A percentile compares a stretch with the other conserved stretches of the same genome.
These are phyloP conservation scores for Bufo gargarizans DNA, from an alignment of 2,113 vertebrate species.

Conservation along the genomic window DNA sequence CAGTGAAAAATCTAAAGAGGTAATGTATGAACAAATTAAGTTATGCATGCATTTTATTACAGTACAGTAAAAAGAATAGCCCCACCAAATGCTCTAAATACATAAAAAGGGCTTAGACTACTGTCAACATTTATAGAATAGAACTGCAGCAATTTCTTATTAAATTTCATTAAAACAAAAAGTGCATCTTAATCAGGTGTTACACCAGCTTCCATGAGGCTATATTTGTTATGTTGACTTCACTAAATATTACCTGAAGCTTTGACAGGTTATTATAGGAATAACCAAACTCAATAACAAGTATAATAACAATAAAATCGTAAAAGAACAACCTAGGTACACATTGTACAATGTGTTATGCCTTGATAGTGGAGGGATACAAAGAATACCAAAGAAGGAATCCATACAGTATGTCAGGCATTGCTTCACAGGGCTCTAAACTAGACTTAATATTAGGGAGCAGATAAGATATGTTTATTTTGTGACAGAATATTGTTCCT, in stretches of 20 bases:
- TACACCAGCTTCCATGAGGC: background rate
- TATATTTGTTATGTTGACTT: background rate
- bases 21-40: conserved; percentile 61
- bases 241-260: background rate
- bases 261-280: background rate
- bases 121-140: background rate
- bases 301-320: background rate
- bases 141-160: background rate
- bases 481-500: no score
- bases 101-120: background rate
- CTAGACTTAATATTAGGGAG: no score
- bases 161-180: no score
- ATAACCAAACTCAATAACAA: background rate
- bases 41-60: background rate
- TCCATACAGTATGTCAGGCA: background rate
- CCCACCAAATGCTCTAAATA: background rate
- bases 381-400: background rate
- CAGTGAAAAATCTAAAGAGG: conserved; percentile 84
- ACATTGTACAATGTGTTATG: no score
- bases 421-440: background rate
- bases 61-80: background rate
- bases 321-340: no score
- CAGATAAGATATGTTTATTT: no score
- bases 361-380: background rate
- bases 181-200: no score